Conservation (phyloP, 2,797 vertebrate genomes). For the Crenichthys baileyi region DNA sequence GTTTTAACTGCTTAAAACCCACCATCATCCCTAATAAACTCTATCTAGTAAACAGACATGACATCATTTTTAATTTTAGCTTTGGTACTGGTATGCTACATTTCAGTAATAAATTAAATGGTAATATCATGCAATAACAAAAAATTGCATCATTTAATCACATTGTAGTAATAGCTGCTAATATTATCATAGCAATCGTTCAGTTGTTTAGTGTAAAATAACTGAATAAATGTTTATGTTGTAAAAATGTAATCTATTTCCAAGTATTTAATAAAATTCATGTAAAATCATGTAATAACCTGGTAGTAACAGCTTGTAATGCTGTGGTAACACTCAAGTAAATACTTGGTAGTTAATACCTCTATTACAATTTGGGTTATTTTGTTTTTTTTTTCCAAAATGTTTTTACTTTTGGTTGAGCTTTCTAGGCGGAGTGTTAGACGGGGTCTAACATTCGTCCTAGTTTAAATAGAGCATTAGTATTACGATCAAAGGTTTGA, state of each 20-base stretch:
- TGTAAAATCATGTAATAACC: not conserved
- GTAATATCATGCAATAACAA: too few species aligned
- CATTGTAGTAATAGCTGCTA: too few species aligned
- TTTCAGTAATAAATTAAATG: too few species aligned
- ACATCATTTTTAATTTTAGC: too few species aligned
- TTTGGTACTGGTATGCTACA: too few species aligned
- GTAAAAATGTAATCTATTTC: not conserved
- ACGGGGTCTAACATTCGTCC: not conserved
- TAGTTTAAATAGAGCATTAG: not conserved
- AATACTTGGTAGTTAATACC: not conserved
- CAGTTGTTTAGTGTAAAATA: too few species aligned
- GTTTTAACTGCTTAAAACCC: not conserved
- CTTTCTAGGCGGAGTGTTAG: not conserved
- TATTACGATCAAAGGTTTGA: too few species aligned
- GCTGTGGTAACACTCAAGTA: not conserved
- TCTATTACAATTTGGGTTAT: not conserved
- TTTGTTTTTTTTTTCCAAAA: not conserved
- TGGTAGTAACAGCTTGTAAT: not conserved
- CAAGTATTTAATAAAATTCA: not conserved
- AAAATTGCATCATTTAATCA: too few species aligned
- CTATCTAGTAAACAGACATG: too few species aligned
- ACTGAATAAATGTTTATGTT: not conserved
- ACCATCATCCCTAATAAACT: not conserved
- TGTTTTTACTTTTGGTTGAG: not conserved
- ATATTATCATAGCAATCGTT: too few species aligned